Percentiles rank a stretch among this genome's conserved stretches.
Conservation (phyloP, 2,888 invertebrate species). For the Noctua comes region DNA sequence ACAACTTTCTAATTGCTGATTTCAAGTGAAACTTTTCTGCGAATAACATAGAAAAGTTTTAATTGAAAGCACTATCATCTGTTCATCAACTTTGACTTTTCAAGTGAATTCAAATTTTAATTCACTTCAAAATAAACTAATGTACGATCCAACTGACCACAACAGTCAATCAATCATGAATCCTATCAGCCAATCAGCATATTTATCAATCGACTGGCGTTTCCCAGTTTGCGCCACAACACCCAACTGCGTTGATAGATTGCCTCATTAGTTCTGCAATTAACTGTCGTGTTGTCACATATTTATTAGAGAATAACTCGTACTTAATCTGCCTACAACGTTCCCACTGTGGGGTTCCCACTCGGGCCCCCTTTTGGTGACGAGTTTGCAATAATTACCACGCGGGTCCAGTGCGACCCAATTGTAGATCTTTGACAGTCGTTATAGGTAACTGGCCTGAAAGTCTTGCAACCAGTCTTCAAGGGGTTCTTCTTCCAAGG, state of each 20-base stretch:
- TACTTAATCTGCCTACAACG: background rate
- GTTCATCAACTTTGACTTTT: too few relatives aligned
- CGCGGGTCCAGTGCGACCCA: background rate
- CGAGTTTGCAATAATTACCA: background rate
- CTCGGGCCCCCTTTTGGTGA: background rate
- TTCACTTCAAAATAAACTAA: background rate
- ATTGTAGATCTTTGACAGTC: background rate
- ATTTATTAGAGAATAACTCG: background rate
- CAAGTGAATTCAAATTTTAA: background rate
- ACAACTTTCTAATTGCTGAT: background rate
- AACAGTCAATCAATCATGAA: constrained; percentile 31
- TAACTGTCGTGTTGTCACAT: too few relatives aligned
- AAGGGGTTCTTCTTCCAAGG: too few relatives aligned
- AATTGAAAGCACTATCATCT: background rate
- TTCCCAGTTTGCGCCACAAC: constrained; percentile 29
- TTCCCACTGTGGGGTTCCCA: background rate
- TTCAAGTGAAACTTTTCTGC: too few relatives aligned
- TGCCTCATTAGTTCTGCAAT: background rate
- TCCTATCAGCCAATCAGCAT: constrained; percentile 37
- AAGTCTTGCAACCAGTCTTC: too few relatives aligned
- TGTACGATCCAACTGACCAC: background rate
- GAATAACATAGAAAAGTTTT: background rate
- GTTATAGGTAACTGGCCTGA: too few relatives aligned
- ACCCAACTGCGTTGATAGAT: constrained; percentile 27
- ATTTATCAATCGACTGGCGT: constrained; percentile 35